These are phyloP conservation scores for Lycorma delicatula DNA, from an alignment of 1,140 invertebrate species.

Conservation along the genomic window DNA sequence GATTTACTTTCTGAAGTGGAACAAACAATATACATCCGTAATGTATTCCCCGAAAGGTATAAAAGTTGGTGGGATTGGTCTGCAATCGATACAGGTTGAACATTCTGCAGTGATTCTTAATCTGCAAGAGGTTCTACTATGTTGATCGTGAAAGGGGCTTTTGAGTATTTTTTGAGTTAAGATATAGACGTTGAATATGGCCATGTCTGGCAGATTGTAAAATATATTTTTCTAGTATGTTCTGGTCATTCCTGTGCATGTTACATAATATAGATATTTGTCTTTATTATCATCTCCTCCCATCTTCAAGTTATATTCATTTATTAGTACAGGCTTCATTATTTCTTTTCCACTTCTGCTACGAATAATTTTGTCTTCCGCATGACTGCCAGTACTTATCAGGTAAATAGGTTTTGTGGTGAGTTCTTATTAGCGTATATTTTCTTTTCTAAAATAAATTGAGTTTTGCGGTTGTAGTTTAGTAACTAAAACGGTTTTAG, in stretches of 20 bases:
- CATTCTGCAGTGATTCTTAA: neutral
- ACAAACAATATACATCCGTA: neutral
- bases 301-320: constrained; percentile 9
- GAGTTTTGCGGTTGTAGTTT: neutral
- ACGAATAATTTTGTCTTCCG: constrained; percentile 1
- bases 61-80: neutral
- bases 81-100: neutral
- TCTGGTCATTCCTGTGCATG: neutral
- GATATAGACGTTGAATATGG: constrained; percentile 8
- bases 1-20: neutral
- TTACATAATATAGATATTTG: constrained; percentile 2
- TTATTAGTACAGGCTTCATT: constrained; percentile 5
- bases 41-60: neutral
- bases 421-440: neutral
- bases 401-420: constrained; percentile 8
- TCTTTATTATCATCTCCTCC: constrained; percentile 2
- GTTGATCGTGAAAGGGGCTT: neutral
- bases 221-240: constrained; percentile 6
- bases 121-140: neutral
- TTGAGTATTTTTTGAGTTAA: neutral
- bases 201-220: neutral
- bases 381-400: neutral
- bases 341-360: neutral
- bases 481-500: neutral
- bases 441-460: constrained; percentile 3